phyloP scores from a whole-genome alignment of 1,140 invertebrate genomes.

The Condylostylus longicornis region DNA sequence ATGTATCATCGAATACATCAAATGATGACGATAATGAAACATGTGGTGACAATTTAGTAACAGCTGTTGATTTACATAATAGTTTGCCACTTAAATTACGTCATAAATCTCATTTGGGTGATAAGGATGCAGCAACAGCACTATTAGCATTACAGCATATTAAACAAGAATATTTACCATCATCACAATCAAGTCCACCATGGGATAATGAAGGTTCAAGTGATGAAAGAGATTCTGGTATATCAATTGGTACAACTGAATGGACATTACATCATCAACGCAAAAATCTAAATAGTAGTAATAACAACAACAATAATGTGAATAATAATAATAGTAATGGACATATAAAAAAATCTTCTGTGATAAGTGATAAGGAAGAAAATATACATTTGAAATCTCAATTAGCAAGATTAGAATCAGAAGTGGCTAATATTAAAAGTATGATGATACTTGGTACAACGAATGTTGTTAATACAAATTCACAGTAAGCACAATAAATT shows the following conservation, averaged over 20 bases:
- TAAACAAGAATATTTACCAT: slow-evolving; percentile 63
- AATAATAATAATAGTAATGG: no score
- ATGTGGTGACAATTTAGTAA: no score
- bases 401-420: slow-evolving; percentile 72
- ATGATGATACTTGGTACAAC: slow-evolving; percentile 47
- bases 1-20: no score
- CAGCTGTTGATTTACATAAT: slow-evolving; percentile 39
- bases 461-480: no score
- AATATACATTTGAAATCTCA: slow-evolving; percentile 73
- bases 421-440: slow-evolving; percentile 78
- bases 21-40: no score
- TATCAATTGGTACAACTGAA: slow-evolving; percentile 56
- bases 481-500: no score
- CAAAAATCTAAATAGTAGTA: no score
- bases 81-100: slow-evolving; percentile 74
- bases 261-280: slow-evolving; percentile 37
- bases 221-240: slow-evolving; percentile 76
- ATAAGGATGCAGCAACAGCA: slow-evolving; percentile 69
- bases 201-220: slow-evolving; percentile 72
- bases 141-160: slow-evolving; percentile 63
- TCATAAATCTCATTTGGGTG: slow-evolving; percentile 79
- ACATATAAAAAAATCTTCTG: no score
- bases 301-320: no score
- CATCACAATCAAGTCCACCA: slow-evolving; percentile 45
- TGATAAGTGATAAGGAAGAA: no score